Percentiles rank a stretch among this genome's conserved stretches.
phyloP scores from a whole-genome alignment of 2,888 invertebrate species.

The Tipula unca region DNA sequence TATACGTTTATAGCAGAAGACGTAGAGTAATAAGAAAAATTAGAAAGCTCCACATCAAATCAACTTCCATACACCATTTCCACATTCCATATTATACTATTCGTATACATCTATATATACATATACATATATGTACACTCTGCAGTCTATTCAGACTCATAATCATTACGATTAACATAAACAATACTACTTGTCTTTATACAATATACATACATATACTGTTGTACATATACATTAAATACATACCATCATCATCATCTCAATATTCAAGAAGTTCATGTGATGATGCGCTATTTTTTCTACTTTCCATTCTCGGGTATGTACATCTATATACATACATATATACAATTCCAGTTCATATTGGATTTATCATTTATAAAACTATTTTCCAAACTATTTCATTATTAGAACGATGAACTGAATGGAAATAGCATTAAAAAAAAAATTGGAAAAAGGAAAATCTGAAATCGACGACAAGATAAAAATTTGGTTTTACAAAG shows the following conservation, averaged over 20 bases:
- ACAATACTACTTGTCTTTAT: not conserved
- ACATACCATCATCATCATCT: not conserved
- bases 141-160: not conserved
- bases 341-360: not conserved
- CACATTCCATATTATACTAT: not conserved
- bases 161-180: constrained; percentile 4
- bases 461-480: not conserved
- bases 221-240: not conserved
- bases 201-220: no score
- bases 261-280: not conserved
- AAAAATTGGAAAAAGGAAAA: not conserved
- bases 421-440: not conserved
- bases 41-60: not conserved
- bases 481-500: not conserved
- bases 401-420: constrained; percentile 8
- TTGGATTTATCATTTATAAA: not conserved
- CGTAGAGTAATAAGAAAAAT: not conserved
- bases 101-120: not conserved
- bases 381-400: constrained; percentile 14
- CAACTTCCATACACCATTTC: not conserved
- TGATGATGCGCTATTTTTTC: not conserved
- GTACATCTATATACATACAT: not conserved
- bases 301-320: not conserved
- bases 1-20: no score
- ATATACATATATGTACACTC: not conserved